Percentiles rank a stretch among this genome's conserved stretches.
These are phyloP conservation scores for Dugesia japonica DNA, from an alignment of 2,888 invertebrate species.

Conservation along the genomic window DNA sequence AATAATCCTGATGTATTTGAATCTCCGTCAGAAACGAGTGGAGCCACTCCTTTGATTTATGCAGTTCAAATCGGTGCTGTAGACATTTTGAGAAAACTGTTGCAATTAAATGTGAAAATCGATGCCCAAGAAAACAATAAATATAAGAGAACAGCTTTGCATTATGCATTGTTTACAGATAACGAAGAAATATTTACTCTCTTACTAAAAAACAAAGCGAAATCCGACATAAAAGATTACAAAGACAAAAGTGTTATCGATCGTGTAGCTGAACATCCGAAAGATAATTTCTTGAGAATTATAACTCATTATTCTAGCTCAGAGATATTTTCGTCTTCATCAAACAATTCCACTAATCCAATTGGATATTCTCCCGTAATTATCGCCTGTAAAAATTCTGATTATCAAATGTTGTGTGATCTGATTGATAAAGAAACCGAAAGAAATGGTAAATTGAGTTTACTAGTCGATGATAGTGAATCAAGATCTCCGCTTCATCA, in stretches of 20 bases:
- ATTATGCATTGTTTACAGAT: constrained; percentile 39
- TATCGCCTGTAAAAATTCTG: constrained; percentile 41
- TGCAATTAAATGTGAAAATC: constrained; percentile 39
- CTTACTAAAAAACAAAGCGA: constrained; percentile 39
- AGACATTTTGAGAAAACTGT: constrained; percentile 38
- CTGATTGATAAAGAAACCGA: constrained; percentile 36
- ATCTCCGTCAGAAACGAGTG: constrained; percentile 37
- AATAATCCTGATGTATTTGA: constrained; percentile 23
- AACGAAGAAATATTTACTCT: constrained; percentile 39
- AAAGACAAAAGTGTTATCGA: constrained; percentile 39
- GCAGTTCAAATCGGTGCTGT: constrained; percentile 39
- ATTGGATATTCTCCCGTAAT: constrained; percentile 40
- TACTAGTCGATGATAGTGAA: constrained; percentile 37
- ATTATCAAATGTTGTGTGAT: constrained; percentile 38
- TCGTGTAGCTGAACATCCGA: constrained; percentile 39
- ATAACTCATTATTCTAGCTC: constrained; percentile 26
- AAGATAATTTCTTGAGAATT: constrained; percentile 38
- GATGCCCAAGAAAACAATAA: constrained; percentile 38
- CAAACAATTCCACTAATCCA: constrained; percentile 38
- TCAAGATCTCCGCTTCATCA: constrained; percentile 68
- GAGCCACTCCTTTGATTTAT: constrained; percentile 39
- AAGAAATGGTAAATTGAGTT: not conserved
- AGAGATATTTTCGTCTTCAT: constrained; percentile 33
- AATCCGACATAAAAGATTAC: constrained; percentile 38
- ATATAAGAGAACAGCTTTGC: constrained; percentile 39